Percentiles rank a stretch among this genome's conserved stretches.
These are phyloP conservation scores for Gortyna flavago DNA, from an alignment of 2,888 invertebrate genomes.

Conservation along the genomic window DNA sequence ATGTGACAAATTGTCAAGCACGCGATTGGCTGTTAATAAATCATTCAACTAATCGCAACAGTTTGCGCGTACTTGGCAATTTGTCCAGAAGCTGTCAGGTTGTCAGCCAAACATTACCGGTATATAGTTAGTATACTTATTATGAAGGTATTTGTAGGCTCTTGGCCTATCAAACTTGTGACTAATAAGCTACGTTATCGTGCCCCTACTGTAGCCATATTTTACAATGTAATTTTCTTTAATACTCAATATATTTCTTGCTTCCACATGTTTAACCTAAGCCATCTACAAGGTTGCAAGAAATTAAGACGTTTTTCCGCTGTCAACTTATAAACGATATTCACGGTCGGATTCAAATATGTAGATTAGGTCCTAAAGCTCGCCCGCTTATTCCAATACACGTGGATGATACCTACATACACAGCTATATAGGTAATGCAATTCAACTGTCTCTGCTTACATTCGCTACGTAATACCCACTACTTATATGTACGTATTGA, in stretches of 20 bases:
- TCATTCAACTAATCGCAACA: background rate
- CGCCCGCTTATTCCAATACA: slow-evolving; percentile 48
- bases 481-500: slow-evolving; percentile 68
- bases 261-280: background rate
- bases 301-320: slow-evolving; percentile 23
- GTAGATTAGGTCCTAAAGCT: slow-evolving; percentile 58
- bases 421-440: slow-evolving; percentile 40
- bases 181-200: background rate
- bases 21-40: background rate
- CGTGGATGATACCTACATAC: slow-evolving; percentile 21
- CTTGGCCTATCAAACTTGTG: background rate
- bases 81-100: background rate
- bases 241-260: too few species aligned
- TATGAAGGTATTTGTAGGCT: background rate
- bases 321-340: slow-evolving; percentile 46
- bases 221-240: background rate
- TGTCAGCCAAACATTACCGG: background rate
- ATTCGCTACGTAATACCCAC: slow-evolving; percentile 50
- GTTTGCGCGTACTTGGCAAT: background rate
- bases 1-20: background rate
- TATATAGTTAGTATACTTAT: background rate
- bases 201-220: background rate
- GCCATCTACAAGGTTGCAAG: background rate
- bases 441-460: slow-evolving; percentile 52
- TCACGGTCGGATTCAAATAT: slow-evolving; percentile 51